These are phyloP conservation scores for Timema cristinae DNA, from an alignment of 2,888 invertebrate species.

Conservation along the genomic window DNA sequence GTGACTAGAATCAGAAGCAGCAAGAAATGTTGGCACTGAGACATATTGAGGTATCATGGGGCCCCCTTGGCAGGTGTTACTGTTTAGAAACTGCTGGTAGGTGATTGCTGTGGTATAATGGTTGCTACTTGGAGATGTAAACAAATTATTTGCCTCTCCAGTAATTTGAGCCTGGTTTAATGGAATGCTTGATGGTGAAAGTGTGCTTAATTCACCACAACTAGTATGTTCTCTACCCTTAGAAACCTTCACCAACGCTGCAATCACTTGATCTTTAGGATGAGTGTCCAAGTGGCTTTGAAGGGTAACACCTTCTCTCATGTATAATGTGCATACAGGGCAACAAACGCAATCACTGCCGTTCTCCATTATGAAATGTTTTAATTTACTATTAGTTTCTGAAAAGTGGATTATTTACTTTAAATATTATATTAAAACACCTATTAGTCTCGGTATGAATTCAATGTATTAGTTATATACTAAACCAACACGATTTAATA, in stretches of 20 bases:
- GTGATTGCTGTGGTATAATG: constrained; percentile 40
- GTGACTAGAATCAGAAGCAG: not conserved
- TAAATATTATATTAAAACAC: too few species aligned
- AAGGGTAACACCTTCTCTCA: constrained; percentile 77
- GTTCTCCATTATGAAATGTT: constrained; percentile 18
- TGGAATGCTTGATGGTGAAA: not conserved
- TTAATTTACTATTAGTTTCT: constrained; percentile 1
- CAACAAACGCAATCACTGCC: constrained; percentile 45
- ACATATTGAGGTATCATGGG: constrained; percentile 53
- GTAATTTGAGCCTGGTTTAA: not conserved
- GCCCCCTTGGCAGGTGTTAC: constrained; percentile 41
- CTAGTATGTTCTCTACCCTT: constrained; percentile 14
- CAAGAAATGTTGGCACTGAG: constrained; percentile 44
- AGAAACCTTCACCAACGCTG: constrained; percentile 53
- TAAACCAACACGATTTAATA: too few species aligned
- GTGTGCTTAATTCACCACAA: constrained; percentile 5
- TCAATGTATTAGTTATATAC: too few species aligned
- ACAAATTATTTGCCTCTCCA: constrained; percentile 7
- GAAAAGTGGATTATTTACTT: too few species aligned
- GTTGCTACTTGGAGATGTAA: constrained; percentile 12
- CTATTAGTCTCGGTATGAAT: too few species aligned
- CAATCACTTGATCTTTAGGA: constrained; percentile 84
- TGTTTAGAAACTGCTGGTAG: constrained; percentile 56
- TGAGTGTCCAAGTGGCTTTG: constrained; percentile 79
- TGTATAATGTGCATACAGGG: constrained; percentile 79